Conservation (phyloP, 2,888 invertebrate species). For the Psylliodes chrysocephalus region DNA sequence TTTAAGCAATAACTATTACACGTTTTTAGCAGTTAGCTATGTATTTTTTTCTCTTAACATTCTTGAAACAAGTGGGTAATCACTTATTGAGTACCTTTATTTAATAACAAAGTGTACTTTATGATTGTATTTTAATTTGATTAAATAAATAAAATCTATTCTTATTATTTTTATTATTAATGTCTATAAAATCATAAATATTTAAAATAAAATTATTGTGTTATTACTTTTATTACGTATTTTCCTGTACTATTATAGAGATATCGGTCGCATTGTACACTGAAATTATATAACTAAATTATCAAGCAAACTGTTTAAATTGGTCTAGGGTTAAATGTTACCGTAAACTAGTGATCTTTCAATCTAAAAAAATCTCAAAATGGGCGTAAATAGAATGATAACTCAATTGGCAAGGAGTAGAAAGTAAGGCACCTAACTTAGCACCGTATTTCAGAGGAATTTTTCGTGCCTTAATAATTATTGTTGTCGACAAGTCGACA, state of each 20-base stretch:
- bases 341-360: conserved; percentile 23
- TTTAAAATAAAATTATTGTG: too few relatives aligned
- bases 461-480: conserved; percentile 26
- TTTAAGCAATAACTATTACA: too few relatives aligned
- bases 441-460: conserved; percentile 16
- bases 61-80: too few relatives aligned
- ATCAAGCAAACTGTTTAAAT: conserved; percentile 14
- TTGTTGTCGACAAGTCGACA: conserved; percentile 13
- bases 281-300: conserved; percentile 28
- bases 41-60: too few relatives aligned
- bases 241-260: conserved; percentile 10
- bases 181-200: too few relatives aligned
- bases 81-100: too few relatives aligned
- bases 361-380: conserved; percentile 21
- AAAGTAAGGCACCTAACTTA: conserved; percentile 19
- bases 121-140: too few relatives aligned
- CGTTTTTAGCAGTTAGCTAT: too few relatives aligned
- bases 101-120: too few relatives aligned
- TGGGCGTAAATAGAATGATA: conserved; percentile 26
- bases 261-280: background rate
- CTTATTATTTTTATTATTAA: too few relatives aligned
- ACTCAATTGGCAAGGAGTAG: conserved; percentile 21
- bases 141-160: too few relatives aligned
- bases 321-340: conserved; percentile 35
- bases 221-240: background rate